Base-by-base conservation (phyloP, 2,797 vertebrate genomes). In the Alfaro cultratus region DNA sequence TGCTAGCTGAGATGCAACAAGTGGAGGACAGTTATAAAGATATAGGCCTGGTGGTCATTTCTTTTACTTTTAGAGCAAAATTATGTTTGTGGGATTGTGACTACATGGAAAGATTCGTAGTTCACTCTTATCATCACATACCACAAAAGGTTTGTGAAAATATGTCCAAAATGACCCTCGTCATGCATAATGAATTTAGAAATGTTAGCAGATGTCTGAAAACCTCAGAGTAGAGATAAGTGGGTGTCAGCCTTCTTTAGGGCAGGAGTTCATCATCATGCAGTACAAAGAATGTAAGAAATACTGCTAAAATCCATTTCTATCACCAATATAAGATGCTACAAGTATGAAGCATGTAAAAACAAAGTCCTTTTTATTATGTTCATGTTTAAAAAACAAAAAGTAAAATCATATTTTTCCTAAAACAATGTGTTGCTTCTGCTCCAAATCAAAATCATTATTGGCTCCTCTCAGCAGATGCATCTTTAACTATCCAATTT, bases 81-180 rank as follows among this genome's bases (percentile, higher is more conserved):
- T 23, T 36, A 67, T 39, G 23, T 39, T 67, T 39, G 18, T 21
- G 18, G 62, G 62, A 36, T 67, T 67, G 62, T 67, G 31, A 67
- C 62, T 1, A 21, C 5, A 67, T 39, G 5, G 6, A 67, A 36
- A 39, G 34, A 39, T 36, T 67, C 0, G 15, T 5, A 39, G 62
- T 41, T 68, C 23, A 68, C 36, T 26, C 9, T 68, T 26, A 45
- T n/a, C 10, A 31, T 18, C 21, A 41, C 26, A 15, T 26, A 26
- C 11, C 67, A 43, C 67, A 70, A 39, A 67, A 67, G 13, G 18
- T 67, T 39, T 67, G 36, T 67, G 64, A 67, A 67, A 67, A 67
- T 39, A 67, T 23, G 9, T 67, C 62, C 34, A 39, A 36, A 67
- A 39, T 39, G 18, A 21, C 21, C 36, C n/a, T 70, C 23, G 5